Conservation (phyloP, 2,113 vertebrate species). For the Phasianus colchicus region DNA sequence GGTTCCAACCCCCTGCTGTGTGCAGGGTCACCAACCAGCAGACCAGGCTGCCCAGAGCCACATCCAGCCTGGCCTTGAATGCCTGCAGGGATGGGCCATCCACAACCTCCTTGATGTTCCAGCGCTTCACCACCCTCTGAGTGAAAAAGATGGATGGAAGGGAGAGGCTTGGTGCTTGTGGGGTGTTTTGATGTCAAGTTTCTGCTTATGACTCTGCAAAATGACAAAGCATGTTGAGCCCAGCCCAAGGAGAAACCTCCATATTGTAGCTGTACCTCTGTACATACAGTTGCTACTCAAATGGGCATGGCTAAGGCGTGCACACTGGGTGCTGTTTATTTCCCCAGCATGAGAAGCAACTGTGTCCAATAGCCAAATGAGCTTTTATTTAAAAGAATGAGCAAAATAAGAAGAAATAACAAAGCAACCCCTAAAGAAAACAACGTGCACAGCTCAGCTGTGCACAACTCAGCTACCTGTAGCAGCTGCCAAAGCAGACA, state of each 20-base stretch:
- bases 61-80: too few species aligned
- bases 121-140: too few species aligned
- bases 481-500: background rate
- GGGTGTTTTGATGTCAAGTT: background rate
- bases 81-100: too few species aligned
- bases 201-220: background rate
- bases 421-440: background rate
- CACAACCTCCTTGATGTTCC: too few species aligned
- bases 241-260: background rate
- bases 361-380: background rate
- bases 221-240: background rate
- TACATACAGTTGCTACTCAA: background rate
- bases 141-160: background rate
- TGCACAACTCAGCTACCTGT: background rate
- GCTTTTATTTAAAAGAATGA: background rate
- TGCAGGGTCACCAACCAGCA: too few species aligned
- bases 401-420: background rate
- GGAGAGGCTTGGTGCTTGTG: background rate
- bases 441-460: background rate
- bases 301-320: accelerated
- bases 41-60: too few species aligned
- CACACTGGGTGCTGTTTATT: background rate
- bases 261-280: background rate
- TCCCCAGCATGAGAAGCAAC: background rate
- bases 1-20: too few species aligned